A percentile compares a stretch with the other conserved stretches of the same genome.
Evolutionary conservation across 2,797 vertebrate genomes (phyloP).

Genomic region (Trachops cirrhosus): DNA sequence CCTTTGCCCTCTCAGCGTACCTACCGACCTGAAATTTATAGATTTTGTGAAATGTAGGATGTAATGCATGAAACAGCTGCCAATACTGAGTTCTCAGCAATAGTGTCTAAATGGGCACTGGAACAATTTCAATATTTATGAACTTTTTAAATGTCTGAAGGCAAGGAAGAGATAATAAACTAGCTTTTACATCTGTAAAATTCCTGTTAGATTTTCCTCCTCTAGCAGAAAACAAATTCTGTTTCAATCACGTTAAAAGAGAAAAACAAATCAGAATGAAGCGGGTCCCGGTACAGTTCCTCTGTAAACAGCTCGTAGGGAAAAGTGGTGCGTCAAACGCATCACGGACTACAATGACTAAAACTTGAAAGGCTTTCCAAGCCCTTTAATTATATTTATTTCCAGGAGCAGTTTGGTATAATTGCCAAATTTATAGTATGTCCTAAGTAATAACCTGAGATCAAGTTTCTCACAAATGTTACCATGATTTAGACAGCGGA

Average conservation of each 20-base stretch:
- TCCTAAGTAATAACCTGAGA: slow-evolving; percentile 67
- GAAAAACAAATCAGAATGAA: slow-evolving; percentile 80
- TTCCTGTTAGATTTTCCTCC: slow-evolving; percentile 75
- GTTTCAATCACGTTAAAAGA: slow-evolving; percentile 79
- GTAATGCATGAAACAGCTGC: background rate
- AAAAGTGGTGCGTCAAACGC: slow-evolving; percentile 79
- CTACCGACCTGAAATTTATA: slow-evolving; percentile 36
- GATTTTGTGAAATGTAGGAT: slow-evolving; percentile 10
- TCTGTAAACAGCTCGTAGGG: slow-evolving; percentile 83
- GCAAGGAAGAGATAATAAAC: slow-evolving; percentile 74
- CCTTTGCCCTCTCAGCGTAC: background rate
- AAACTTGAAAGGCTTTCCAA: slow-evolving; percentile 81
- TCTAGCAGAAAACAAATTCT: slow-evolving; percentile 78
- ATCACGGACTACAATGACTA: slow-evolving; percentile 81
- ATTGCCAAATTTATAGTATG: slow-evolving; percentile 69
- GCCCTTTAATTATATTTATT: slow-evolving; percentile 81
- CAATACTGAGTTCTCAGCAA: slow-evolving; percentile 24
- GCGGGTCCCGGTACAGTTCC: slow-evolving; percentile 77
- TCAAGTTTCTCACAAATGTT: slow-evolving; percentile 8
- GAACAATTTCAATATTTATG: slow-evolving; percentile 77
- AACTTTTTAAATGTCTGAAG: slow-evolving; percentile 78
- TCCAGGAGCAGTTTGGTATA: slow-evolving; percentile 68
- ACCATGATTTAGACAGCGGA: slow-evolving; percentile 38
- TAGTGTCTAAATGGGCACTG: slow-evolving; percentile 76
- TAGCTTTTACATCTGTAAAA: slow-evolving; percentile 78